Evolutionary conservation across 1,140 invertebrate genomes (phyloP), one percentile per base, ranked within the genome.

Genomic region (Zaprionus africanus): DNA sequence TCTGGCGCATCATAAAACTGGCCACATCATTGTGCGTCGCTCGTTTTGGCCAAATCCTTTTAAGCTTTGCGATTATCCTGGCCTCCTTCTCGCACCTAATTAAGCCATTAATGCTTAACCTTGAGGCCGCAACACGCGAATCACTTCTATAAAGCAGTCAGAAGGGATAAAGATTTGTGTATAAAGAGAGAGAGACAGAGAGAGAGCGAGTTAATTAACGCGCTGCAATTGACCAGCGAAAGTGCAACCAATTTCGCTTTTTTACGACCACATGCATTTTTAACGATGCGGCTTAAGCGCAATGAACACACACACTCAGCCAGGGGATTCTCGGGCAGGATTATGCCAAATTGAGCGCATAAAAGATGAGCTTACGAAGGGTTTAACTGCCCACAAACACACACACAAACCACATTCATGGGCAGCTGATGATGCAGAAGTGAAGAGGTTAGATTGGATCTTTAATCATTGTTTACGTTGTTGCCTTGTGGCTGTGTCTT

Each of bases 31-130:
- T 28, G n/a, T 19, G 24, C 38, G 62, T 62, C 49, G 49, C 60
- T 63, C 31, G 59, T 53, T 53, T 19, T 36, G 51, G 61, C 13
- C 57, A 19, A 53, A 51, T 64, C 31, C 53, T 22, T 57, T 63
- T 54, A 53, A 66, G 69, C 22, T 12, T 15, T 1, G 31, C 24
- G 24, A 72, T 71, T 71, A 72, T 56, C n/a, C 36, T 43, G 26
- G 31, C 68, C 68, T 51, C 22, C 57, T 57, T 28, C 31, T 61
- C 56, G 22, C 64, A 74, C 46, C 64, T 68, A 68, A 68, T 74
- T 68, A 74, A 74, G 53, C 12, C 68, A 56, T 54, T 57, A 57
- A 71, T 59, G 51, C 28, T n/a, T 36, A 24, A 46, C 51, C 38
- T 67, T 49, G n/a, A 31, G 22, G 5, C 17, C 13, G 6, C 5